These are phyloP conservation scores for Rhea pennata DNA, from an alignment of 2,113 vertebrate species.

Conservation along the genomic window DNA sequence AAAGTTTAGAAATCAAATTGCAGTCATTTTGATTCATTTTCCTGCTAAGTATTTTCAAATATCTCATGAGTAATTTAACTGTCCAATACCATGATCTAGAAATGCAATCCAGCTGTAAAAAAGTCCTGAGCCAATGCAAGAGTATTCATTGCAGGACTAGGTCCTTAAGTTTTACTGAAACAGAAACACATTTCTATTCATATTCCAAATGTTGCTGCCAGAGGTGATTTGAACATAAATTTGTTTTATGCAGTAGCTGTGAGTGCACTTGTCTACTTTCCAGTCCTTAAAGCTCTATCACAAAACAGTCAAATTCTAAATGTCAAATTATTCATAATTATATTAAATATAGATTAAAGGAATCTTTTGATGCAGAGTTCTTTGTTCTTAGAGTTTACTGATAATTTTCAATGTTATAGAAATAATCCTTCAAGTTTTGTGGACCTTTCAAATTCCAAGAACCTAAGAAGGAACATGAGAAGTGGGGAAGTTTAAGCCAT, in stretches of 20 bases:
- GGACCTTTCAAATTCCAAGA: not conserved
- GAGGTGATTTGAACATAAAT: not conserved
- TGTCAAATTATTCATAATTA: slow-evolving; percentile 31
- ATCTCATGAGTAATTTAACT: not conserved
- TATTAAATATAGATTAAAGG: slow-evolving; percentile 55
- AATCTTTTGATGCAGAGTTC: not conserved
- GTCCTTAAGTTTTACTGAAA: not conserved
- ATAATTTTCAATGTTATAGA: slow-evolving; percentile 1
- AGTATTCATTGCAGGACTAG: not conserved
- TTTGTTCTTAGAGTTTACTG: slow-evolving; percentile 31
- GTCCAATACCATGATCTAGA: not conserved
- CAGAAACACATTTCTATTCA: not conserved
- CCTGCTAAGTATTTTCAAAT: not conserved
- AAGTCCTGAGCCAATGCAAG: not conserved
- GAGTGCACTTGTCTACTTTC: not conserved
- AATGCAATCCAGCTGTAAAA: not conserved
- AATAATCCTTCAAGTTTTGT: not conserved
- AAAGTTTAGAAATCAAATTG: not conserved
- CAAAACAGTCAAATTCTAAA: slow-evolving; percentile 9
- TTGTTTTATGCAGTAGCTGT: not conserved
- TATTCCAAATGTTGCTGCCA: not conserved
- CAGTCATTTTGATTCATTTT: not conserved
- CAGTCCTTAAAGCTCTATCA: not conserved
- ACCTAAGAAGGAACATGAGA: not conserved
- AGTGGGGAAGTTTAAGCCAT: not conserved